Conservation (phyloP, 2,888 invertebrate species). For the Capitulum mitella region DNA sequence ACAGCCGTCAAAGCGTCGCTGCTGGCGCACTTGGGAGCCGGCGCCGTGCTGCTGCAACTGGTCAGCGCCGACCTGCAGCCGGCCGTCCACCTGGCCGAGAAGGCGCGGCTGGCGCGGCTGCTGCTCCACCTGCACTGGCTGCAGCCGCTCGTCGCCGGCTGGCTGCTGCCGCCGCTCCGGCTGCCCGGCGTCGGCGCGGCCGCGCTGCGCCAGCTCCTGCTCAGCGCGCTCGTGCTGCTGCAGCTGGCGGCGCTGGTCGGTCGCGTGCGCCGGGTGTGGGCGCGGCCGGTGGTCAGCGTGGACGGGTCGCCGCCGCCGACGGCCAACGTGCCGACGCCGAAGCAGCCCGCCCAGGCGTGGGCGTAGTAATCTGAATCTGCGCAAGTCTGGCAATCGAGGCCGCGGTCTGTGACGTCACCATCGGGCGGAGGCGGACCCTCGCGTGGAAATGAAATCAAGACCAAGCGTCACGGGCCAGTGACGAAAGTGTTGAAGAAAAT, state of each 20-base stretch:
- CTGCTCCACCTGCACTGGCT: neutral
- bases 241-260: neutral
- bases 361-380: no score
- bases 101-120: neutral
- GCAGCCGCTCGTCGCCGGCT: neutral
- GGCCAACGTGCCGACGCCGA: no score
- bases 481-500: no score
- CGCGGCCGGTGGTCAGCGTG: neutral
- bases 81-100: neutral
- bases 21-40: neutral
- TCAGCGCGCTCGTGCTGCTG: neutral
- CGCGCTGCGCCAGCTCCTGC: constrained; percentile 47
- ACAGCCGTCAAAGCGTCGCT: neutral
- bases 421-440: no score
- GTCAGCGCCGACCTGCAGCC: neutral
- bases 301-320: constrained; percentile 48
- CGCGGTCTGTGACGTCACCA: no score
- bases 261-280: neutral
- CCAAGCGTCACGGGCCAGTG: no score
- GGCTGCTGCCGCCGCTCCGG: neutral
- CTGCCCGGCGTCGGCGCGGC: constrained; percentile 59
- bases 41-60: neutral
- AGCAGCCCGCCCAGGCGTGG: no score
- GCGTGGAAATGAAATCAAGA: no score
- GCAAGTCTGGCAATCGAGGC: no score